These are phyloP conservation scores for Emydura subglobosa DNA, from an alignment of 2,113 vertebrate genomes.

Conservation along the genomic window DNA sequence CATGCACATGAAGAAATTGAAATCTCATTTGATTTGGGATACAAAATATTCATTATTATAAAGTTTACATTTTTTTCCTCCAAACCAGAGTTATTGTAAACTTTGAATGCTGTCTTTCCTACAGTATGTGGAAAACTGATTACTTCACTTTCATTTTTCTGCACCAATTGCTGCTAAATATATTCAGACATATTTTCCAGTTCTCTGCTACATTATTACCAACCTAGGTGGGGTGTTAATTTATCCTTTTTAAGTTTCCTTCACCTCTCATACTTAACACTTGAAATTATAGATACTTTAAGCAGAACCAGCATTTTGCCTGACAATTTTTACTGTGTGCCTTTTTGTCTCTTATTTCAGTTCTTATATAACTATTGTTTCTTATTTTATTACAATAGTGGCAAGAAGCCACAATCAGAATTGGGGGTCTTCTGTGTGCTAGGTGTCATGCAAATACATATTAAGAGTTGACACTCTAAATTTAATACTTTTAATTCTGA, in stretches of 20 bases:
- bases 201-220: neutral
- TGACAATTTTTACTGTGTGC: neutral
- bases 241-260: neutral
- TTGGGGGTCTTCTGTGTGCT: neutral
- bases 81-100: neutral
- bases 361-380: neutral
- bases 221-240: neutral
- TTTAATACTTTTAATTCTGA: neutral
- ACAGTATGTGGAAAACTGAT: neutral
- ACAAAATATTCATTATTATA: neutral
- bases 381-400: neutral
- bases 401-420: neutral
- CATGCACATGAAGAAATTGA: neutral
- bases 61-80: slow-evolving; percentile 11
- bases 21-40: neutral
- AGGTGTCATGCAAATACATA: neutral
- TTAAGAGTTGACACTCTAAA: neutral
- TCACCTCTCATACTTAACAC: neutral
- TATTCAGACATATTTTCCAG: slow-evolving; percentile 1
- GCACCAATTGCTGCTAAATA: neutral
- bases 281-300: neutral
- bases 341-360: neutral
- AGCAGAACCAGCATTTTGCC: neutral
- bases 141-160: neutral
- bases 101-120: neutral